Evolutionary conservation across 1,140 invertebrate species (phyloP), one percentile per base, ranked within the genome.

Genomic region (Homarus americanus): DNA sequence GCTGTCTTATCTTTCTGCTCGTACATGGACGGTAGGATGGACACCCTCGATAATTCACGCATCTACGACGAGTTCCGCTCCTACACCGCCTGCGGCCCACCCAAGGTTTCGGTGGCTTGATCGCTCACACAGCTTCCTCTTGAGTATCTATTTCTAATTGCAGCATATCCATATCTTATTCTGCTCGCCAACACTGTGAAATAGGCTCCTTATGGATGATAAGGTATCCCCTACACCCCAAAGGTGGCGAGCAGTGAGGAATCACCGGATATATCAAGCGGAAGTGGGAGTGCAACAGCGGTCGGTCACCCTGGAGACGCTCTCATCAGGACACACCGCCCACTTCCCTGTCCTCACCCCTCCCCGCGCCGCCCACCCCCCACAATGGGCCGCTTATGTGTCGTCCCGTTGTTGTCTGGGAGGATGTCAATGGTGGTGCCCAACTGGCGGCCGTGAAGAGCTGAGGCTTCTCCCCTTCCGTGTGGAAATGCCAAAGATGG

Each of bases 21-120:
- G 24, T 76, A 92, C 58, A 92, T 92, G 91, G 85, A 72, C 44
- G 91, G 91, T 40, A 63, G 91, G n/a, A 82, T 92, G 80, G 91
- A 92, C 80, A 84, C 79, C n/a, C 80, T 92, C 12, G 91, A 92
- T 38, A 92, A 92, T 53, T 80, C 91, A 0, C 53, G 87, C 5
- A 80, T 92, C 34, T 92, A 92, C 86, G 91, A 92, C 82, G 91
- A 92, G 73, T 92, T 92, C 82, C 53, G 91, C 24, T 88, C 85
- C 24, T 92, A 84, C 73, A 88, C 91, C 17, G 36, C 85, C 4
- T 41, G 24, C 36, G 73, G 69, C 17, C 15, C 53, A 32, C 75
- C 36, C 82, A 28, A 69, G 4, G 63, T 69, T 32, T 32, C 63
- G 4, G 63, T 69, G 28, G 63, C 63, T 4, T 69, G 63, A 69